Evolutionary conservation across 1,140 invertebrate species (phyloP), one percentile per base, ranked within the genome.

Genomic region (Eciton burchellii): DNA sequence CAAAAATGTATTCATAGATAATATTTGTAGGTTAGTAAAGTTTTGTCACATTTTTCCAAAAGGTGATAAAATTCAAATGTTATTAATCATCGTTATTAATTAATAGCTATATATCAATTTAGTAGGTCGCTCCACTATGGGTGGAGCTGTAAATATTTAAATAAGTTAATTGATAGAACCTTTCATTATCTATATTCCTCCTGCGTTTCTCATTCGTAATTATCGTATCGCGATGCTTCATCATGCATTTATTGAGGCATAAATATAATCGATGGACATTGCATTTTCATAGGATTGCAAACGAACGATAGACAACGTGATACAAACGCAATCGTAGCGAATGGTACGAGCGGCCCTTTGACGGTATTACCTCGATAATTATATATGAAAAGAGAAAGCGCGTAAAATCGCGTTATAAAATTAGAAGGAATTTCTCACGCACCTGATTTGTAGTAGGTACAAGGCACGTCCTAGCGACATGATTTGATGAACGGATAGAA

Each of bases 381-480:
- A 73, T 54, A 41, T 4, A 29, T 16, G 70, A 4, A 6, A 79
- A 14, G 21, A 6, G 35, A 12, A 57, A 47, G 56, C 6, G 8
- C 14, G 70, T 14, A 54, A 60, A 57, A 72, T 0, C 12, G 0
- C 11, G 12, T 1, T 3, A 16, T n/a, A 12, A 12, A 52, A 35
- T 12, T 59, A 12, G 12, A 29, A 45, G 19, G n/a, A 21, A 43
- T 19, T 9, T n/a, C 29, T 4, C 14, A 21, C 54, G 14, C 84
- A 90, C 89, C 86, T 89, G 82, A 35, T 9, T 0, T 1, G 54
- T 45, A 9, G 43, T 26, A 3, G 63, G 19, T 24, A 60, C 65
- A 29, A 24, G 19, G 54, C 26, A n/a, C 6, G 57, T 35, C 16
- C 56, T 74, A 29, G 29, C 35, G 12, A 3, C 52, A 19, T 11